Base-by-base conservation (phyloP, 2,888 invertebrate genomes). In the Aplocera efformata region DNA sequence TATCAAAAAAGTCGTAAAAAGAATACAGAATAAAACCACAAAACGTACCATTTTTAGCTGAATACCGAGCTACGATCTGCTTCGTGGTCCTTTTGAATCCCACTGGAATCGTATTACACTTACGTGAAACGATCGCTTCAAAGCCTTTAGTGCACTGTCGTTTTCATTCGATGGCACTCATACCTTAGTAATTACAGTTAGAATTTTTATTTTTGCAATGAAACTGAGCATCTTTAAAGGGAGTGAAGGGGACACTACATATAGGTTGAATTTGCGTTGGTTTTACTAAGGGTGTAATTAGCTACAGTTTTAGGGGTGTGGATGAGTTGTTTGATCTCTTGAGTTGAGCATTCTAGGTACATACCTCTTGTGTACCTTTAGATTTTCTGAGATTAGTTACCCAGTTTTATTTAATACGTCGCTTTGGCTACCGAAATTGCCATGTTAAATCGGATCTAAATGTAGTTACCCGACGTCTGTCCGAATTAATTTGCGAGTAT, bases 401-500 rank as follows among this genome's bases (percentile, higher is more conserved):
- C n/a, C n/a, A n/a, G n/a, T n/a, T 17, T 17, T 17, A 17, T 17
- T 17, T 2, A 17, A 5, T 17, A 17, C 13, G 5, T 3, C 5
- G 5, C 2, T 17, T 17, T 17, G 2, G 13, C 5, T 17, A 3
- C 5, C 13, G 13, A 17, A 17, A 17, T 3, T 17, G 5, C 13
- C 3, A 1, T 7, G 9, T 35, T 32, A 24, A 45, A 33, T 37
- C 29, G 32, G 25, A 42, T 25, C 31, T 26, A 21, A 35, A 32
- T 28, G 21, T 32, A 32, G 31, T 24, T 13, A 27, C 7, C 4
- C 6, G 62, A 63, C 60, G 63, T 67, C 69, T 69, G 82, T 82
- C 82, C 60, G 63, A 69, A 78, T 85, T 82, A 82, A 86, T 86
- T 81, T 72, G 71, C 58, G 71, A 68, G 72, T 69, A 71, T 45